A percentile compares a stretch with the other conserved stretches of the same genome.
phyloP scores from a whole-genome alignment of 2,113 vertebrate species.

The Eudyptes chrysolophus region DNA sequence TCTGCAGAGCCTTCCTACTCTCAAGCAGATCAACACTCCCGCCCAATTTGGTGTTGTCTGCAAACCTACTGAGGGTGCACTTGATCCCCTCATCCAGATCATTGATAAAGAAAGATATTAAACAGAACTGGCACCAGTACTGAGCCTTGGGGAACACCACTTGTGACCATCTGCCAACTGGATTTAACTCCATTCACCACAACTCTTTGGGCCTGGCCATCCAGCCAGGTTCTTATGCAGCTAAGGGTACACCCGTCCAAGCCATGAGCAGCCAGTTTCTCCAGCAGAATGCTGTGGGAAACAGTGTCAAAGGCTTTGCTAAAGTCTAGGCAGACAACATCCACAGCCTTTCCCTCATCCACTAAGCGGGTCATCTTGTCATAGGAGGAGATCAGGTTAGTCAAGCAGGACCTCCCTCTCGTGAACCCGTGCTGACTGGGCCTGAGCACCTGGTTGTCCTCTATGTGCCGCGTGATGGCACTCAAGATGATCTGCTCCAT shows the following conservation, averaged over 20 bases:
- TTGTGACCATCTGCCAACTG: not conserved
- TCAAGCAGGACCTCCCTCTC: not conserved
- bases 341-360: not conserved
- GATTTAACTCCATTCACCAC: not conserved
- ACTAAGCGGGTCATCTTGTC: too few species aligned
- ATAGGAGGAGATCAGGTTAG: not conserved
- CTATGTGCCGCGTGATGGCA: too few species aligned
- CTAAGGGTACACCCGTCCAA: fast-evolving
- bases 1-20: not conserved
- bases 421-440: too few species aligned
- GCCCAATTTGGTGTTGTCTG: not conserved
- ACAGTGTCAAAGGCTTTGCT: too few species aligned
- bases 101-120: not conserved
- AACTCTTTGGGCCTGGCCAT: not conserved
- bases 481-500: too few species aligned
- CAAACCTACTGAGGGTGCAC: not conserved
- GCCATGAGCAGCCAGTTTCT: not conserved
- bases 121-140: not conserved
- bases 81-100: not conserved
- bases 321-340: not conserved
- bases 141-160: not conserved
- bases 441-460: not conserved
- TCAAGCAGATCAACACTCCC: not conserved
- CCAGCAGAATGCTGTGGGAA: not conserved
- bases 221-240: not conserved